Base-by-base conservation (phyloP, 2,797 vertebrate species). In the Phrynocephalus forsythii region DNA sequence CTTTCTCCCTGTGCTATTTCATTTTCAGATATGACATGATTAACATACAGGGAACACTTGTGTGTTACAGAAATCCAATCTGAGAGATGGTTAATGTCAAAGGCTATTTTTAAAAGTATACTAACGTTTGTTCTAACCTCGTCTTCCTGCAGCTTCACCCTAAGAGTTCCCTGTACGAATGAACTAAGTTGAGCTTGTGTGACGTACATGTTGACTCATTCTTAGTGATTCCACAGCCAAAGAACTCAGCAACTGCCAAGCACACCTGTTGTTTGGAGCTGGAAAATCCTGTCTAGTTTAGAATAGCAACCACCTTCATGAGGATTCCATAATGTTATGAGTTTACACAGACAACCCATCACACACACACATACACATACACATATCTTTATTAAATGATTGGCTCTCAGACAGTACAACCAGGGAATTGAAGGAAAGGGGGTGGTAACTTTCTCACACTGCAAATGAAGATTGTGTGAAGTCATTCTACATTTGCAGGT, bases 141-240 rank as follows among this genome's bases (percentile, higher is more conserved):
- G 11, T 77, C 73, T 76, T 82, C 63, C 8, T 24, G 63, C 75
- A 82, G 56, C 79, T 66, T 50, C 60, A 63, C 38, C 24, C 26
- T 79, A 84, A 90, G 85, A 81, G 82, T 76, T 69, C 82, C 48
- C 52, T 44, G 60, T 60, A n/a, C 48, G 82, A 84, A 81, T 80
- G 77, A 63, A 44, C 77, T 84, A 84, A 84, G 69, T 90, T 87
- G 85, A 88, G 77, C 33, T 69, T 76, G 28, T 20, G 22, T 87
- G 89, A 80, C 82, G 85, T 84, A 69, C 26, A 60, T 60, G 18
- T 77, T 77, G 83, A 85, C 87, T 85, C 83, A 73, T 56, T 22
- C 52, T 52, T 72, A 60, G 60, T 18, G 18, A 63, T 84, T 83
- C 50, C 50, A 50, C 28, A 72, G 60, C 69, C 69, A 73, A 68